These are phyloP conservation scores for Hippasteria phrygiana DNA, from an alignment of 53 echinoderm and acorn worm species.

Conservation along the genomic window DNA sequence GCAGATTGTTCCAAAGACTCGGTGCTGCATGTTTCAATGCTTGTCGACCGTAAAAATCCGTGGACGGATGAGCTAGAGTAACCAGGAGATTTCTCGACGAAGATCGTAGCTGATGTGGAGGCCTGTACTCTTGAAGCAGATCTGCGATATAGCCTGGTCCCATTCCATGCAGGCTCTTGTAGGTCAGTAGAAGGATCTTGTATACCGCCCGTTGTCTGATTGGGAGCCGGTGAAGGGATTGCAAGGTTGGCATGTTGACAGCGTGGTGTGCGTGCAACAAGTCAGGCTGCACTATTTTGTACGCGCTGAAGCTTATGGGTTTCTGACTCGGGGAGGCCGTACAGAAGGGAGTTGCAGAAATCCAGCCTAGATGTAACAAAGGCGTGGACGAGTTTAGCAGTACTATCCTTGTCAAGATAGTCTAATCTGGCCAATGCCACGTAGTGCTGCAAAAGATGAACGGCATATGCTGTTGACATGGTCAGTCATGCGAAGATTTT, in stretches of 20 bases:
- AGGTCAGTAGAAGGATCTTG: slow-evolving; percentile 57
- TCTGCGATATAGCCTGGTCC: slow-evolving; percentile 39
- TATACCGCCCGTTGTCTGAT: not conserved
- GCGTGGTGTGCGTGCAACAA: slow-evolving; percentile 18
- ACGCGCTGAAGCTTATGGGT: slow-evolving; percentile 46
- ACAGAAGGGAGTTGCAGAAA: slow-evolving; percentile 30
- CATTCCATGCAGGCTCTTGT: slow-evolving; percentile 40
- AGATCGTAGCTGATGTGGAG: slow-evolving; percentile 21
- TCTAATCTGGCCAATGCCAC: slow-evolving; percentile 22
- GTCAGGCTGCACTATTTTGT: slow-evolving; percentile 62
- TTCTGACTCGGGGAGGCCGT: slow-evolving; percentile 25
- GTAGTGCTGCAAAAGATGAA: slow-evolving; percentile 19
- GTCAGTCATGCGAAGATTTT: slow-evolving; percentile 40
- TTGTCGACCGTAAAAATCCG: not conserved
- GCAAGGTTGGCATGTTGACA: slow-evolving; percentile 21
- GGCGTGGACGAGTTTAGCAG: slow-evolving; percentile 45
- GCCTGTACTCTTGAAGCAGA: slow-evolving; percentile 33
- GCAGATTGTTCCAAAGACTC: not conserved
- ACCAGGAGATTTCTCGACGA: not conserved
- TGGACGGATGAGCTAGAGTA: not conserved
- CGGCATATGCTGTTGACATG: slow-evolving; percentile 1
- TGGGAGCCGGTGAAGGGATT: slow-evolving; percentile 52
- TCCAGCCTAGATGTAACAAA: slow-evolving; percentile 51
- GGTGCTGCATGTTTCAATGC: slow-evolving; percentile 22
- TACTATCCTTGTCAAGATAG: slow-evolving; percentile 26